Conservation (phyloP, 2,113 vertebrate genomes). For the Periophthalmus modestus region DNA sequence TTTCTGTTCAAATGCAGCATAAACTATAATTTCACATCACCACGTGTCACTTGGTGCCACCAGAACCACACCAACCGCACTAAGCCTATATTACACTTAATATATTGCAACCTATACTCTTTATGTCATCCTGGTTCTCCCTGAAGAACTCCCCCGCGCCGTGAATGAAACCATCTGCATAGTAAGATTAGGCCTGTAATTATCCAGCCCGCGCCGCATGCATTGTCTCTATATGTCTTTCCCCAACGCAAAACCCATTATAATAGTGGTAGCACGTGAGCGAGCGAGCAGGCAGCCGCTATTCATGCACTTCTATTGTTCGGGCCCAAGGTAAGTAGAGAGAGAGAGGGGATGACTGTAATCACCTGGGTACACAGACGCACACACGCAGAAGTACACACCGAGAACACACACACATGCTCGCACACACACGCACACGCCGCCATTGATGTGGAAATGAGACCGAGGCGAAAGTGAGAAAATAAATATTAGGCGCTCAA, state of each 20-base stretch:
- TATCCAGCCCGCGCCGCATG: conserved; percentile 66
- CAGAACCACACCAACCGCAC: conserved; percentile 27
- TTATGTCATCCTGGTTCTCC: conserved; percentile 59
- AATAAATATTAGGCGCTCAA: conserved; percentile 72
- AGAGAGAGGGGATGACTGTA: conserved; percentile 75
- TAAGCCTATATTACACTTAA: conserved; percentile 63
- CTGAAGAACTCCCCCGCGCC: conserved; percentile 17
- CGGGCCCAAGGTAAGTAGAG: conserved; percentile 76
- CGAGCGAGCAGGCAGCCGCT: conserved; percentile 35
- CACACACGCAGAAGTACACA: conserved; percentile 9
- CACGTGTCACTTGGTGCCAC: conserved; percentile 30
- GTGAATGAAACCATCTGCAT: conserved; percentile 73
- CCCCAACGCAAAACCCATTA: conserved; percentile 71
- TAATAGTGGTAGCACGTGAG: conserved; percentile 74
- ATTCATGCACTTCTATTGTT: conserved; percentile 80
- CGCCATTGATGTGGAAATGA: conserved; percentile 65
- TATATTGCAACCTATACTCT: conserved; percentile 69
- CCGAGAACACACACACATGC: not conserved
- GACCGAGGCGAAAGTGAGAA: conserved; percentile 63
- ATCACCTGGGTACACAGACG: conserved; percentile 65
- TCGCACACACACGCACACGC: conserved; percentile 38
- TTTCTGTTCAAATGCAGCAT: conserved; percentile 17
- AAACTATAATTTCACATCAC: conserved; percentile 56
- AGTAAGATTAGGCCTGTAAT: conserved; percentile 73
- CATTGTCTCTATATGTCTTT: conserved; percentile 70